Evolutionary conservation across 2,888 invertebrate species (phyloP), one percentile per base, ranked within the genome.

Genomic region (Orchesellides sinensis): DNA sequence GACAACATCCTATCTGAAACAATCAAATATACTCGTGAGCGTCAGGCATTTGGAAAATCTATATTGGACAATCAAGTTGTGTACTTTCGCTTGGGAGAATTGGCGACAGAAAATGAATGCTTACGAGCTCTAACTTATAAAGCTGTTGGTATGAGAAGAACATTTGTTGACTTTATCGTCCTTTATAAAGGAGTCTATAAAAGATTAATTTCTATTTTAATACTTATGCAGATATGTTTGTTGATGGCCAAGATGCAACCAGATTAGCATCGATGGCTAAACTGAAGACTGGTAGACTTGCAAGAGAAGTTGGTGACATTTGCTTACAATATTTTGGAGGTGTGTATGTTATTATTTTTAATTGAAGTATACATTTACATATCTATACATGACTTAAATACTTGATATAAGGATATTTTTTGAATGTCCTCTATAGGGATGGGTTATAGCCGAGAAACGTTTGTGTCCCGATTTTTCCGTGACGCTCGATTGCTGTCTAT

Each of bases 241-340:
- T 83, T 0, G 35, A 47, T 35, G 88, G 88, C 0, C 69, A 88
- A 29, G 91, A 92, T 88, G 91, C 91, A 12, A 92, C 92, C 1
- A 90, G 90, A 87, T 87, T 91, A 69, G 92, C 92, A 0, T 91
- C 92, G n/a, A 92, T 92, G 92, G 90, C 90, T 52, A 92, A 92
- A 87, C 88, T 92, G 82, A 92, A 92, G 88, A 90, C 90, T 10
- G 92, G 92, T 1, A 89, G 91, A 27, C 88, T 92, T 68, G 87
- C 89, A 0, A 88, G 92, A 61, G 90, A 91, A 88, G 89, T 91
- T 1, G 89, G 90, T 0, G 92, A 92, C 88, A 86, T 89, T n/a
- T 92, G 92, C 88, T 89, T 92, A n/a, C 92, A 92, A 89, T 92
- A 89, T 88, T 92, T 91, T 91, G 92, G 92, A 74, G 92, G 63